Evolutionary conservation across 1,140 invertebrate species (phyloP).

Genomic region (Druon quercuslanigerum): DNA sequence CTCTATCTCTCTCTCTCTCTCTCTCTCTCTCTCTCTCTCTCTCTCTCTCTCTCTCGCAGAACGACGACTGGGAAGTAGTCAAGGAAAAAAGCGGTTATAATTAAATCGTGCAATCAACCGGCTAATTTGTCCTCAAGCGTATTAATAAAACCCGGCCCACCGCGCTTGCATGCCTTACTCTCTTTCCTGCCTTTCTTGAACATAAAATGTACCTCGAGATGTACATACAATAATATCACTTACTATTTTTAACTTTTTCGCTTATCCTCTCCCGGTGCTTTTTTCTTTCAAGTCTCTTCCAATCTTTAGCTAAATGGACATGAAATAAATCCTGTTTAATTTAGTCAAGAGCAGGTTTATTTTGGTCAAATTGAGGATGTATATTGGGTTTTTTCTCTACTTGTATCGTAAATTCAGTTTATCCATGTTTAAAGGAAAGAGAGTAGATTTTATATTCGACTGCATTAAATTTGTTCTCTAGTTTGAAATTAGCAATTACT

Average conservation of each 20-base stretch:
- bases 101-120: conserved; percentile 73
- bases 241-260: conserved; percentile 56
- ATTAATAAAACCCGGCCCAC: conserved; percentile 71
- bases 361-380: too few species aligned
- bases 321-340: neutral
- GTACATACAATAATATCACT: neutral
- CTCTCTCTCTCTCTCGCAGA: conserved; percentile 35
- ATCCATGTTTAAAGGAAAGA: too few species aligned
- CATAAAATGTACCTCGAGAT: too few species aligned
- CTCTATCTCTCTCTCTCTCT: too few species aligned
- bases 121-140: conserved; percentile 74
- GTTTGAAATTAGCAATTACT: too few species aligned
- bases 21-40: neutral
- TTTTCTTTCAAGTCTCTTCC: conserved; percentile 29
- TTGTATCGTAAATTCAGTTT: too few species aligned
- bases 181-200: neutral
- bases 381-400: too few species aligned
- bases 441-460: too few species aligned
- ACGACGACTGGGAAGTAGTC: conserved; percentile 46
- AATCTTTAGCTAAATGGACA: neutral
- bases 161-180: conserved; percentile 29
- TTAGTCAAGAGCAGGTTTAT: too few species aligned
- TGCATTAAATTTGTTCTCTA: too few species aligned
- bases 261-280: conserved; percentile 36
- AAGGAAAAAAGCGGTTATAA: conserved; percentile 65